These are phyloP conservation scores for Opisthocomus hoazin DNA, from an alignment of 2,113 vertebrate species.

Conservation along the genomic window DNA sequence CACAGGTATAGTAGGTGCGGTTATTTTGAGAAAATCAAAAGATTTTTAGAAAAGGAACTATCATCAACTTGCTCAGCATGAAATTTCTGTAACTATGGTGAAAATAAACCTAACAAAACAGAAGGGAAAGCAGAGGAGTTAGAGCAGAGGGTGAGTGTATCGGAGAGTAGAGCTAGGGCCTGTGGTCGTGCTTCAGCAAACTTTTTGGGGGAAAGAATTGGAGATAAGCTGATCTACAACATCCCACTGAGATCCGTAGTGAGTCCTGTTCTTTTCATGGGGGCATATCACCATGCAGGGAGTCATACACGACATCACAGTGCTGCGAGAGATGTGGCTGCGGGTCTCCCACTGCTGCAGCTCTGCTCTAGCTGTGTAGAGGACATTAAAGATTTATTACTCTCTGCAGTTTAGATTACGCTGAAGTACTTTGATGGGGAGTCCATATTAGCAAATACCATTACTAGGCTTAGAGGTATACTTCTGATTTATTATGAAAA, in stretches of 20 bases:
- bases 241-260: not conserved
- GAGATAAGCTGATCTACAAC: not conserved
- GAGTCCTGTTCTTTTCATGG: not conserved
- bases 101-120: conserved; percentile 8
- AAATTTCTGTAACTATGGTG: not conserved
- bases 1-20: not conserved
- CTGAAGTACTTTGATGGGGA: not conserved
- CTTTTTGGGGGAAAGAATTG: not conserved
- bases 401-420: not conserved
- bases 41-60: not conserved
- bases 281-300: not conserved
- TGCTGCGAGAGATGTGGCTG: not conserved
- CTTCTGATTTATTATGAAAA: not conserved
- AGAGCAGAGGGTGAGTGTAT: not conserved
- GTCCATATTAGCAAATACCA: not conserved
- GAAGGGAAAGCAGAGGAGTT: conserved; percentile 11
- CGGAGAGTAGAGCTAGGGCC: not conserved
- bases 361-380: not conserved
- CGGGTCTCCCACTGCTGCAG: not conserved
- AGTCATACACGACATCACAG: not conserved
- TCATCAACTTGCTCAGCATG: not conserved
- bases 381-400: not conserved
- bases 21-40: not conserved
- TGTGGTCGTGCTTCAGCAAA: not conserved
- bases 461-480: not conserved